Base-by-base conservation (phyloP, 1,140 invertebrate species). In the Myzus persicae region DNA sequence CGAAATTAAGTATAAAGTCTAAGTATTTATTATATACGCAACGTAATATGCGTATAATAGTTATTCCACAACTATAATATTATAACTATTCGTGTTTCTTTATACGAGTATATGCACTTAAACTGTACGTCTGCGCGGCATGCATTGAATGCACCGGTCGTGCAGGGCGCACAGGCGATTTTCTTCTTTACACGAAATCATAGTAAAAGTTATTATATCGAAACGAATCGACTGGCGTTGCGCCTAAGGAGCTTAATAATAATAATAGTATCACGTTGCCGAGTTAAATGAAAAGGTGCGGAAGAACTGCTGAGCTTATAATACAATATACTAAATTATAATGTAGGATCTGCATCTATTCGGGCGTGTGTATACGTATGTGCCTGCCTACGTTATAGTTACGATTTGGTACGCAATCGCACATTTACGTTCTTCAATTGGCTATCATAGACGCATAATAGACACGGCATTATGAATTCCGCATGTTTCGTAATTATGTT, bases 401-500 rank as follows among this genome's bases (percentile, higher is more conserved):
- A 76, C 31, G 59, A 76, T 76, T 76, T 76, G 59, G 59, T 76
- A 76, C 59, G 59, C 59, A 76, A 76, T 76, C 7, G 59, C 31
- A 5, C 14, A 76, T 76, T 76, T 76, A 76, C 31, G n/a, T 76
- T 76, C 59, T 76, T 76, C 31, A 76, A 76, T 76, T 76, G 20
- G 14, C 59, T n/a, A 76, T 76, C 59, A 76, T 76, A 76, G 59
- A n/a, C 59, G n/a, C 11, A 31, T 31, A 31, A 76, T 76, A 76
- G 59, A 76, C 59, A 76, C 31, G 59, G 59, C 31, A 67, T 54
- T 67, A 67, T 67, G 26, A 76, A 76, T 76, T 76, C 31, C 59
- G 59, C 31, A 76, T 76, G 31, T 76, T 76, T 76, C 59, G n/a
- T 76, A 76, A 76, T 76, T 76, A n/a, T n/a, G n/a, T 76, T 76